phyloP scores from a whole-genome alignment of 2,888 invertebrate genomes.

The Chouioia cunea region DNA sequence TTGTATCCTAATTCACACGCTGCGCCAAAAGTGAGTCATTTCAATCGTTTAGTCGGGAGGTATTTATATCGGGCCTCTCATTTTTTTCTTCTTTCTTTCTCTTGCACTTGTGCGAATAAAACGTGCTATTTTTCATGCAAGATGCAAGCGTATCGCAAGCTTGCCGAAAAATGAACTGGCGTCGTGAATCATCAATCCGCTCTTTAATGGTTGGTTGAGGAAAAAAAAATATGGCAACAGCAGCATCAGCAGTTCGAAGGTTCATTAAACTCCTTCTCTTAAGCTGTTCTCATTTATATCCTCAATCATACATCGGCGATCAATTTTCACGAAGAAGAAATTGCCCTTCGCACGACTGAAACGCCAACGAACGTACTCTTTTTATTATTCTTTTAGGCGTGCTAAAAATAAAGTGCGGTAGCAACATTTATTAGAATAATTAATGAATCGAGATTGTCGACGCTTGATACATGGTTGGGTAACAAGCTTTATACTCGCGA shows the following conservation, averaged over 20 bases:
- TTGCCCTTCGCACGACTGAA: neutral
- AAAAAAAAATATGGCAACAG: neutral
- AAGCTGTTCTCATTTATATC: conserved; percentile 37
- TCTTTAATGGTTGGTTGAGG: conserved; percentile 27
- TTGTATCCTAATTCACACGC: conserved; percentile 25
- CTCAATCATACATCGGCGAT: conserved; percentile 38
- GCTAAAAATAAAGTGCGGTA: conserved; percentile 5
- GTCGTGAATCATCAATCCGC: conserved; percentile 38
- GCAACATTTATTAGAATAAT: conserved; percentile 49
- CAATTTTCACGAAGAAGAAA: conserved; percentile 17
- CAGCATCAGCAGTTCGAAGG: neutral
- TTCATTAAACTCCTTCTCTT: conserved; percentile 30
- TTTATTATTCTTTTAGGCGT: too few species aligned
- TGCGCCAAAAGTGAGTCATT: neutral
- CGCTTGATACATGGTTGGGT: conserved; percentile 29
- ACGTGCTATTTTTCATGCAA: conserved; percentile 33
- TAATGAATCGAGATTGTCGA: conserved; percentile 47
- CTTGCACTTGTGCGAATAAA: conserved; percentile 5
- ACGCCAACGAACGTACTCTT: neutral
- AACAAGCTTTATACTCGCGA: neutral
- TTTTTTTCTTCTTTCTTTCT: neutral
- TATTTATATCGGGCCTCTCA: neutral
- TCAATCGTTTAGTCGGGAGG: conserved; percentile 9
- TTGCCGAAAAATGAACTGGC: conserved; percentile 17
- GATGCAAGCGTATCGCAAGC: neutral